phyloP scores from a whole-genome alignment of 2,113 vertebrate species.

The Nycticorax nycticorax region DNA sequence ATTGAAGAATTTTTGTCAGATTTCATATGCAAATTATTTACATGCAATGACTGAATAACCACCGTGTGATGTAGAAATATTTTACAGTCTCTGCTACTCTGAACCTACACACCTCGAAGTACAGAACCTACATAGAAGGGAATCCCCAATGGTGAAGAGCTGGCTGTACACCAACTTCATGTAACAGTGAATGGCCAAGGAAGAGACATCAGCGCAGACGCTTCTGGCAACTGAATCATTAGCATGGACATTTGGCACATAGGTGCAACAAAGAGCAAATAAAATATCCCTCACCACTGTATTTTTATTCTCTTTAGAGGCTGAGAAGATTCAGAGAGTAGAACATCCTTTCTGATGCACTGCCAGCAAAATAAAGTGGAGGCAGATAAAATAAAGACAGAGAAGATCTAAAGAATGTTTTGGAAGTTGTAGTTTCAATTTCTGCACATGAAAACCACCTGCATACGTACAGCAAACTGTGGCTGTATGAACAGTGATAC shows the following conservation, averaged over 20 bases:
- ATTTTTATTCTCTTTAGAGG: background rate
- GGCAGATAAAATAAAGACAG: background rate
- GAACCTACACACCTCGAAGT: background rate
- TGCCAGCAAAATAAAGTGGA: background rate
- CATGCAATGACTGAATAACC: background rate
- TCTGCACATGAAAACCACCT: background rate
- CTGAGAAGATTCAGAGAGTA: background rate
- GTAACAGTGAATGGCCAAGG: background rate
- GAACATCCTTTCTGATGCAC: background rate
- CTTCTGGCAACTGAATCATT: background rate
- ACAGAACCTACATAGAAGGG: background rate
- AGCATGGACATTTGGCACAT: background rate
- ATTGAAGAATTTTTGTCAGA: background rate
- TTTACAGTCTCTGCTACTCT: background rate
- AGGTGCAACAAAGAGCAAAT: background rate
- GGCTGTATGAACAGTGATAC: background rate
- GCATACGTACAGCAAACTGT: background rate
- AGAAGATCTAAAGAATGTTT: background rate
- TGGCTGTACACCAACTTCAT: background rate
- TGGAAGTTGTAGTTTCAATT: background rate
- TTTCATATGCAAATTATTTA: background rate
- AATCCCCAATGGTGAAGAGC: background rate
- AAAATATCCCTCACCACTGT: background rate
- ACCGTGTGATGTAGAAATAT: background rate
- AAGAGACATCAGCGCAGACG: background rate